phyloP scores from a whole-genome alignment of 2,888 invertebrate genomes.

The Tenodera sinensis region DNA sequence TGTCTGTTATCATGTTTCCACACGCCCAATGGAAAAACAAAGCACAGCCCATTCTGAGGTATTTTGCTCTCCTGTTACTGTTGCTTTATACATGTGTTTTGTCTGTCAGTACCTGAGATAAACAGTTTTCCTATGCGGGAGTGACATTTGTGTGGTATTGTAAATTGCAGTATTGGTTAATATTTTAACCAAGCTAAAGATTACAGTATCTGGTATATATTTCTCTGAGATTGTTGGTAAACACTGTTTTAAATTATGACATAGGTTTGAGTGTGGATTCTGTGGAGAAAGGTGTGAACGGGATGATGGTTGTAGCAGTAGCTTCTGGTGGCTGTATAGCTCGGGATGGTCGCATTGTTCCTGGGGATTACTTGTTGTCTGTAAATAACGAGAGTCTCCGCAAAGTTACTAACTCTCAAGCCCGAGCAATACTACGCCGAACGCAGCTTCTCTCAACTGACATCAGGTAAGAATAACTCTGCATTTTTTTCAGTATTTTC shows the following conservation, averaged over 20 bases:
- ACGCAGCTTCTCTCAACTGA: constrained; percentile 55
- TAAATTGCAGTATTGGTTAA: too few relatives aligned
- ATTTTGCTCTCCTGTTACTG: too few relatives aligned
- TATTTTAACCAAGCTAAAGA: too few relatives aligned
- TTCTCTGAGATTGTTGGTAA: too few relatives aligned
- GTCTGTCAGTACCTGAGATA: too few relatives aligned
- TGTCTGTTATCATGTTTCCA: too few relatives aligned
- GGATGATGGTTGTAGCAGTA: constrained; percentile 46
- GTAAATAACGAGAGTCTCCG: constrained; percentile 58
- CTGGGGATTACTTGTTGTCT: constrained; percentile 55
- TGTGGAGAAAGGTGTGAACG: constrained; percentile 55
- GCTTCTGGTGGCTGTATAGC: constrained; percentile 51
- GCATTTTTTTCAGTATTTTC: not conserved
- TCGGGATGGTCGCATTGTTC: constrained; percentile 53
- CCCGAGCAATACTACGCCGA: constrained; percentile 53
- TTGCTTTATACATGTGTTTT: too few relatives aligned
- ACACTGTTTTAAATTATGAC: not conserved
- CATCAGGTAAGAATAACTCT: constrained; percentile 47
- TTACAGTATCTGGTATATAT: not conserved
- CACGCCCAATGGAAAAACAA: too few relatives aligned
- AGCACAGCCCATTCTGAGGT: too few relatives aligned
- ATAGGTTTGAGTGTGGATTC: constrained; percentile 56
- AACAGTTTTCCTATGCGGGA: too few relatives aligned
- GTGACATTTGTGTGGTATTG: too few relatives aligned
- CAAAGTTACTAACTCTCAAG: constrained; percentile 55